Percentiles rank a stretch among this genome's conserved stretches.
Conservation (phyloP, 2,797 vertebrate genomes). For the Luscinia luscinia region DNA sequence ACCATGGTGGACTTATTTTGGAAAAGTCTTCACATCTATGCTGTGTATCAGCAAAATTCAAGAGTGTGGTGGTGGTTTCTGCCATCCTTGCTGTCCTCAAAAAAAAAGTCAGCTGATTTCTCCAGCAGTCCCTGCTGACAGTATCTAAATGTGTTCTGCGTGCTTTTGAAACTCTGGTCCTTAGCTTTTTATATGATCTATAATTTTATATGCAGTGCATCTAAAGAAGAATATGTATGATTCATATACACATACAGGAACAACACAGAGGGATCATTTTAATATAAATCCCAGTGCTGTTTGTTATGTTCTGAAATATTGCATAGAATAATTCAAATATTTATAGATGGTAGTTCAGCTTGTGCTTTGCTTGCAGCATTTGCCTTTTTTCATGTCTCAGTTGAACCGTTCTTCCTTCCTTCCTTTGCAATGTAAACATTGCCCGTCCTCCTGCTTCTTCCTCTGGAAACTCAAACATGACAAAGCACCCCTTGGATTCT, state of each 20-base stretch:
- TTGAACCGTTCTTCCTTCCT: slow-evolving; percentile 12
- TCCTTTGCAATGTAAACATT: background rate
- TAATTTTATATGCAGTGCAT: background rate
- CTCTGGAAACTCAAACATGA: background rate
- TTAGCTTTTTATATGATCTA: slow-evolving; percentile 25
- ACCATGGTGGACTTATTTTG: background rate
- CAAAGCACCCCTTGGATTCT: background rate
- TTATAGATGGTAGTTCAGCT: slow-evolving; percentile 54
- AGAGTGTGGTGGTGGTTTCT: background rate
- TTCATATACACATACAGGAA: slow-evolving; percentile 25
- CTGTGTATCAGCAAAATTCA: background rate
- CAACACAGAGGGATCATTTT: slow-evolving; percentile 29
- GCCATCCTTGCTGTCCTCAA: background rate
- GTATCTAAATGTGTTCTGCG: background rate
- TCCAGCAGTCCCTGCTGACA: background rate
- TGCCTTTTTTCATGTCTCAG: slow-evolving; percentile 49
- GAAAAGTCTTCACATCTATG: background rate
- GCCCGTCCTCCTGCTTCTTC: background rate
- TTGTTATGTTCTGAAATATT: slow-evolving; percentile 44
- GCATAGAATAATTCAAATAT: slow-evolving; percentile 53
- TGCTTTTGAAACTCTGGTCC: background rate
- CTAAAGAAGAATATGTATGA: slow-evolving; percentile 30
- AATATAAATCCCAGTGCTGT: slow-evolving; percentile 48
- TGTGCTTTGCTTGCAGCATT: slow-evolving; percentile 58
- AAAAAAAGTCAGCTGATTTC: background rate